Evolutionary conservation across 2,113 vertebrate genomes (phyloP).

Genomic region (Elephas maximus): DNA sequence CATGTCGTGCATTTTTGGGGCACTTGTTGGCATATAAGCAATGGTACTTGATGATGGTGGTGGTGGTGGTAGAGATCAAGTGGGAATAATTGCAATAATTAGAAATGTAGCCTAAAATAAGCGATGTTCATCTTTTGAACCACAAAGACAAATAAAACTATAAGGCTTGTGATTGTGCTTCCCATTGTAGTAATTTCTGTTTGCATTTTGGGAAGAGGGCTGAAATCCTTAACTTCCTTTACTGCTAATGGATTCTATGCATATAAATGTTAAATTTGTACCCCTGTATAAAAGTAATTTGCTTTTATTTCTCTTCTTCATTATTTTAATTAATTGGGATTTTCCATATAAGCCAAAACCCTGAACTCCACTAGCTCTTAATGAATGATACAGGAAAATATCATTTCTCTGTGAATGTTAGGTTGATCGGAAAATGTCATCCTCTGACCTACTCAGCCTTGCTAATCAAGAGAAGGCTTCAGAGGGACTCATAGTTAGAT

Average conservation of each 20-base stretch:
- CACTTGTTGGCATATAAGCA: neutral
- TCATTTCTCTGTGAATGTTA: slow-evolving; percentile 76
- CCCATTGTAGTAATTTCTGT: neutral
- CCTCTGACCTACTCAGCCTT: slow-evolving; percentile 77
- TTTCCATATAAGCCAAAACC: slow-evolving; percentile 64
- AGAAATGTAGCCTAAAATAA: neutral
- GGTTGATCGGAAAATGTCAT: slow-evolving; percentile 83
- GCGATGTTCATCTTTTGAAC: neutral
- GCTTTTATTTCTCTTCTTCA: slow-evolving; percentile 73
- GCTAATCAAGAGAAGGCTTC: slow-evolving; percentile 69
- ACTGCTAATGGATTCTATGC: slow-evolving; percentile 39
- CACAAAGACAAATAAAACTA: neutral
- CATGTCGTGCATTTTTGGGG: neutral
- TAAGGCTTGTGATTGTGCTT: neutral
- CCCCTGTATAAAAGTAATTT: slow-evolving; percentile 42
- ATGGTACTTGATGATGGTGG: neutral
- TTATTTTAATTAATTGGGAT: slow-evolving; percentile 77
- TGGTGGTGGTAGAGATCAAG: neutral
- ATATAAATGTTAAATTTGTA: slow-evolving; percentile 61
- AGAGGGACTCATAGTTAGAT: slow-evolving; percentile 52
- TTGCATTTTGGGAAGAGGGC: neutral
- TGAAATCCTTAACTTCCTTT: neutral
- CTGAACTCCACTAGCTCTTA: slow-evolving; percentile 70
- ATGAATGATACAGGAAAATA: slow-evolving; percentile 69
- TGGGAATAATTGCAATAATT: slow-evolving; percentile 12